phyloP scores from a whole-genome alignment of 2,113 vertebrate genomes.

The Hippocampus zosterae region DNA sequence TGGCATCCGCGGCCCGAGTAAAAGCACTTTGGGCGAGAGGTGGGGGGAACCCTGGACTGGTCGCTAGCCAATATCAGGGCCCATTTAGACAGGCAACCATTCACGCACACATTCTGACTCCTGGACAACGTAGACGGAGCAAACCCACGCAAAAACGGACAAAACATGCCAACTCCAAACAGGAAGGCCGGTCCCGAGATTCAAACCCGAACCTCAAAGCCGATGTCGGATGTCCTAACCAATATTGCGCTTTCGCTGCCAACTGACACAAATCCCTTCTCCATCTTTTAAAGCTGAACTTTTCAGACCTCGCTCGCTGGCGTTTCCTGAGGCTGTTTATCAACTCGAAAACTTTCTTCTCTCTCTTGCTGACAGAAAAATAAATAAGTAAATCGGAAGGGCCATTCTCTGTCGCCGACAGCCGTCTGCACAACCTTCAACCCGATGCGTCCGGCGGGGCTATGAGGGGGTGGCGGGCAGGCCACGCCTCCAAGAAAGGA shows the following conservation, averaged over 20 bases:
- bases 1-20: not conserved
- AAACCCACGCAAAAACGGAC: not conserved
- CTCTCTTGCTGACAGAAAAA: constrained; percentile 34
- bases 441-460: constrained; percentile 32
- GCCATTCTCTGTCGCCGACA: constrained; percentile 41
- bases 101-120: no score
- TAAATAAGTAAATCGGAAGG: constrained; percentile 14
- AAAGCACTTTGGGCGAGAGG: not conserved
- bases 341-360: constrained; percentile 44
- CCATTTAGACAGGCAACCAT: no score
- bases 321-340: constrained; percentile 56
- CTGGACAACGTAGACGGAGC: not conserved
- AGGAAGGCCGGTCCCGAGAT: not conserved
- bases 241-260: not conserved
- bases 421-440: constrained; percentile 55
- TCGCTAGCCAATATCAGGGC: not conserved
- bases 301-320: constrained; percentile 45
- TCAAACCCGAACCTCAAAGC: not conserved
- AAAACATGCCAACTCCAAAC: not conserved
- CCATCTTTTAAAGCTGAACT: constrained; percentile 52
- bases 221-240: not conserved
- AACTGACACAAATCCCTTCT: constrained; percentile 44
- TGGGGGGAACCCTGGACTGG: not conserved
- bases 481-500: constrained; percentile 58
- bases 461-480: constrained; percentile 18